Percentiles rank a stretch among this genome's conserved stretches.
Evolutionary conservation across 2,888 invertebrate genomes (phyloP).

Genomic region (Drosophila anomelani): DNA sequence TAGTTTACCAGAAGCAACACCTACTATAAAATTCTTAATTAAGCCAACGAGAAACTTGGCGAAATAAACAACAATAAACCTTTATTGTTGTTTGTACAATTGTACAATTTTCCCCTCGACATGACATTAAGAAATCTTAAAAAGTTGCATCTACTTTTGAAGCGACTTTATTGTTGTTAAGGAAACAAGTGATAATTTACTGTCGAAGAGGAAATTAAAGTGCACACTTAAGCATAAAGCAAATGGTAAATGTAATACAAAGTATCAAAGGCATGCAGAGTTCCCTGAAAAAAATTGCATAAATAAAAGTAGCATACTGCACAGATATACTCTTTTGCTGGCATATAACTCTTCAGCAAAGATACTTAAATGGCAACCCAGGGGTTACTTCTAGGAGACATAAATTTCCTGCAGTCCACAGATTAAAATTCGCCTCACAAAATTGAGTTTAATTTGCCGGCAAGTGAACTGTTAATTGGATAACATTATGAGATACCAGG

Average conservation of each 20-base stretch:
- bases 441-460: conserved; percentile 19
- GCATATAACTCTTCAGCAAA: not conserved
- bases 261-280: not conserved
- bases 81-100: too few species aligned
- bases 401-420: conserved; percentile 18
- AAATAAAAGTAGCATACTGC: conserved; percentile 2
- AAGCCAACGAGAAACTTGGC: not conserved
- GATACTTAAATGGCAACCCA: not conserved
- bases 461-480: conserved; percentile 37
- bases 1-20: not conserved
- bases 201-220: not conserved
- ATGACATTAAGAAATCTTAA: conserved; percentile 2
- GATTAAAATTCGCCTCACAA: conserved; percentile 32
- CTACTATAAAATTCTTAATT: conserved; percentile 8
- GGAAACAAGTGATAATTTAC: conserved; percentile 22
- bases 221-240: too few species aligned
- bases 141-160: conserved; percentile 8
- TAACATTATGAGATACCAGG: conserved; percentile 30
- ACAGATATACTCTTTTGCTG: not conserved
- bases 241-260: conserved; percentile 1
- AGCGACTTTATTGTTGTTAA: conserved; percentile 19
- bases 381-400: not conserved
- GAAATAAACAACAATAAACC: too few species aligned
- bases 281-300: not conserved
- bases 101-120: conserved; percentile 1